Conservation (phyloP, 2,797 vertebrate genomes). For the Lagocephalus sceleratus region DNA sequence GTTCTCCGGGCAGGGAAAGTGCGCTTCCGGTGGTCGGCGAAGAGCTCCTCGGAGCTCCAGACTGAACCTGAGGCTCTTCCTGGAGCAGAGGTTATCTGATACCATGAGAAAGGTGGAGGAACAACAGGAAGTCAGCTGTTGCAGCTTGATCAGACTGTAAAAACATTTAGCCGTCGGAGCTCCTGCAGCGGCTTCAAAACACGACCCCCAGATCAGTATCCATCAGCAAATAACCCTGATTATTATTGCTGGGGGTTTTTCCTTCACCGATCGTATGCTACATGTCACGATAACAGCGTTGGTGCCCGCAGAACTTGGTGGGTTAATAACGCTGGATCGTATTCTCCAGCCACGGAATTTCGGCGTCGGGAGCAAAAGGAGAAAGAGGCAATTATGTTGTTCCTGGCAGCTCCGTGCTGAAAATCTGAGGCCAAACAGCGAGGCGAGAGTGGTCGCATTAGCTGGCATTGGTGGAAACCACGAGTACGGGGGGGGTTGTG, state of each 20-base stretch:
- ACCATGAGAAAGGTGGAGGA: slow-evolving; percentile 4
- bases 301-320: slow-evolving; percentile 28
- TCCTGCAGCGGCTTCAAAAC: too few relatives aligned
- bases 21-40: not conserved
- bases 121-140: not conserved
- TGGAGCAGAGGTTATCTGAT: slow-evolving; percentile 7
- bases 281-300: slow-evolving; percentile 7
- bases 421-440: slow-evolving; percentile 13
- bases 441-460: slow-evolving; percentile 46
- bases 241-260: slow-evolving; percentile 7
- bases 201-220: too few relatives aligned
- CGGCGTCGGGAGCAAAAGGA: slow-evolving; percentile 17
- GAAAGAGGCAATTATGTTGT: slow-evolving; percentile 34
- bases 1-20: slow-evolving; percentile 9
- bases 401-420: slow-evolving; percentile 48
- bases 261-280: slow-evolving; percentile 2
- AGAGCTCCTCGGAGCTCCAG: not conserved
- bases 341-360: slow-evolving; percentile 59
- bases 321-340: slow-evolving; percentile 40
- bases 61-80: not conserved
- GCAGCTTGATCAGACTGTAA: not conserved
- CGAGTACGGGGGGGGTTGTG: slow-evolving; percentile 63
- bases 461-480: slow-evolving; percentile 43
- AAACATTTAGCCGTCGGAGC: not conserved
- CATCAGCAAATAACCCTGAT: too few relatives aligned